Conservation (phyloP, 2,888 invertebrate genomes). For the Laothoe populi region DNA sequence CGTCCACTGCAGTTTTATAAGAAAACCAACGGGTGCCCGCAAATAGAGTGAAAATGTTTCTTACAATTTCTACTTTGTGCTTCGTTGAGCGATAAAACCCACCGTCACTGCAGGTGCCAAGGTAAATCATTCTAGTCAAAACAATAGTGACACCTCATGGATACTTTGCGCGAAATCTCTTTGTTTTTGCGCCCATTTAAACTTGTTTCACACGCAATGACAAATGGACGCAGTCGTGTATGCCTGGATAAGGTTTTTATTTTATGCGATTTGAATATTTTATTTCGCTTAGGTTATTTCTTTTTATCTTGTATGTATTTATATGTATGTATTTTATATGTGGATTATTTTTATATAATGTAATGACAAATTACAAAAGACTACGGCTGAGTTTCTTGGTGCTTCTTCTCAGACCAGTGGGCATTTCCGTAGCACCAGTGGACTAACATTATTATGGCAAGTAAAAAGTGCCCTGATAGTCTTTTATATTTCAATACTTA, state of each 20-base stretch:
- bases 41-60: constrained; percentile 14
- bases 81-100: neutral
- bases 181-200: neutral
- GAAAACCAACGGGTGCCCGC: neutral
- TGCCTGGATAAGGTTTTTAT: neutral
- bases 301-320: too few species aligned
- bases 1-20: constrained; percentile 7
- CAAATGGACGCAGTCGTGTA: neutral
- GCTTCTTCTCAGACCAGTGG: too few species aligned
- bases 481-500: too few species aligned
- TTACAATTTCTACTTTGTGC: neutral
- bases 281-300: neutral
- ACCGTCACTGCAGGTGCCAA: neutral
- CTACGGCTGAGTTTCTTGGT: too few species aligned
- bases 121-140: neutral
- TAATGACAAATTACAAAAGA: too few species aligned
- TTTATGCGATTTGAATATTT: neutral
- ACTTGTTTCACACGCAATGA: neutral
- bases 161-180: neutral
- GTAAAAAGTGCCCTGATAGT: too few species aligned
- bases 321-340: too few species aligned
- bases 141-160: neutral
- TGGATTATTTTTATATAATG: too few species aligned
- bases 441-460: too few species aligned
- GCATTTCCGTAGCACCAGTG: too few species aligned